Evolutionary conservation across 2,888 invertebrate genomes (phyloP).

Genomic region (Agrilus mali): DNA sequence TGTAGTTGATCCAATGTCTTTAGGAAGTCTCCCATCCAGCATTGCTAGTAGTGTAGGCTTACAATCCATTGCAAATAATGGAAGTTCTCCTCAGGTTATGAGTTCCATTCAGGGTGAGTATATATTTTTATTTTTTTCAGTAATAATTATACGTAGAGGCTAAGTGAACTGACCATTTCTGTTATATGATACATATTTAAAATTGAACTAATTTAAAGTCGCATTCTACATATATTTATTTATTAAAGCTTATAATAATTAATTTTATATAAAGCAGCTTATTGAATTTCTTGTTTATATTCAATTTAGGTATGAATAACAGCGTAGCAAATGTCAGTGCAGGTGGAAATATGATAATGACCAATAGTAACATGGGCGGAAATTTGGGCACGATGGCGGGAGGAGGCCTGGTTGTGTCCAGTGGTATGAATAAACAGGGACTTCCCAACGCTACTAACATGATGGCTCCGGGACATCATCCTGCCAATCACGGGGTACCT

Average conservation of each 20-base stretch:
- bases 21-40: conserved; percentile 41
- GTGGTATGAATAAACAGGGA: conserved; percentile 62
- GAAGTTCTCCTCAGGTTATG: conserved; percentile 58
- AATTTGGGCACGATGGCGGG: conserved; percentile 58
- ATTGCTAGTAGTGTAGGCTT: conserved; percentile 39
- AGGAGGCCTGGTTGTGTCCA: conserved; percentile 58
- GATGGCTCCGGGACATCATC: conserved; percentile 43
- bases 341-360: conserved; percentile 64
- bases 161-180: background rate
- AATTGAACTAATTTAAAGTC: no score
- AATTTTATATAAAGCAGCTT: conserved; percentile 1
- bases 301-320: conserved; percentile 50
- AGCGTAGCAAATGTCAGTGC: conserved; percentile 40
- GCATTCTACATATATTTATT: no score
- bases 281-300: conserved; percentile 11
- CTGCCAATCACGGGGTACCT: conserved; percentile 32
- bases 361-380: conserved; percentile 58
- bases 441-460: conserved; percentile 43
- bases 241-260: background rate
- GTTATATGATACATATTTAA: background rate
- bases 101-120: conserved; percentile 54
- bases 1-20: conserved; percentile 50
- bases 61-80: conserved; percentile 49
- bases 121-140: background rate
- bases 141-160: background rate